Evolutionary conservation across 1,140 invertebrate genomes (phyloP).

Genomic region (Drosophila ercepeae): DNA sequence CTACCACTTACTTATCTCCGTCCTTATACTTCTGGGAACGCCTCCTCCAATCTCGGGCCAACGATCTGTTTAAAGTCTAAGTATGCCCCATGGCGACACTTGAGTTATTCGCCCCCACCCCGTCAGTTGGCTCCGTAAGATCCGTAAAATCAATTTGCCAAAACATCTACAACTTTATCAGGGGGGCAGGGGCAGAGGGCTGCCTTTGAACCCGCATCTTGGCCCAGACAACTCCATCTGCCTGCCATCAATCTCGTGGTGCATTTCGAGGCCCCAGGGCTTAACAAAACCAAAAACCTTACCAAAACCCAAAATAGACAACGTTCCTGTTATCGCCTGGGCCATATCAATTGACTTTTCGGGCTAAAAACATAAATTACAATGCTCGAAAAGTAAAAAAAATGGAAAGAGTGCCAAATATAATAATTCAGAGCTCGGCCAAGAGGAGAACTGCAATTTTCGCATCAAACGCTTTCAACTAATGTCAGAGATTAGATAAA

Average conservation of each 20-base stretch:
- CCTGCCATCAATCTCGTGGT: conserved; percentile 57
- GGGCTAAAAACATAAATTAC: conserved; percentile 71
- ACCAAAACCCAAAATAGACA: conserved; percentile 48
- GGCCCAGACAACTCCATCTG: conserved; percentile 66
- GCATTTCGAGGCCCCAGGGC: conserved; percentile 25
- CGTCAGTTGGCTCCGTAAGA: conserved; percentile 28
- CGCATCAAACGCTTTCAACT: conserved; percentile 65
- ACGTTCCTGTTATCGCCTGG: conserved; percentile 64
- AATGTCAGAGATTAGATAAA: conserved; percentile 71
- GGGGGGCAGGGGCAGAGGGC: conserved; percentile 9
- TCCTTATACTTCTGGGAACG: conserved; percentile 35
- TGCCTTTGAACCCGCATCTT: conserved; percentile 55
- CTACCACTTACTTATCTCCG: conserved; percentile 73
- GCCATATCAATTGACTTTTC: conserved; percentile 80
- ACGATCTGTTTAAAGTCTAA: conserved; percentile 81
- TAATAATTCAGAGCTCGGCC: conserved; percentile 67
- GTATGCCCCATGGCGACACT: conserved; percentile 70
- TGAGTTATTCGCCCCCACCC: conserved; percentile 65
- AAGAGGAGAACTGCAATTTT: conserved; percentile 58
- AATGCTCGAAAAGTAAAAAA: conserved; percentile 31
- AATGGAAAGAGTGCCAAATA: conserved; percentile 63
- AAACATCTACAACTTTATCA: conserved; percentile 81
- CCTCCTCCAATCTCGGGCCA: conserved; percentile 54
- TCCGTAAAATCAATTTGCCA: conserved; percentile 80
- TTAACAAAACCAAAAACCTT: conserved; percentile 7